Evolutionary conservation across 2,113 vertebrate species (phyloP), one percentile per base, ranked within the genome.

Genomic region (Mola mola): DNA sequence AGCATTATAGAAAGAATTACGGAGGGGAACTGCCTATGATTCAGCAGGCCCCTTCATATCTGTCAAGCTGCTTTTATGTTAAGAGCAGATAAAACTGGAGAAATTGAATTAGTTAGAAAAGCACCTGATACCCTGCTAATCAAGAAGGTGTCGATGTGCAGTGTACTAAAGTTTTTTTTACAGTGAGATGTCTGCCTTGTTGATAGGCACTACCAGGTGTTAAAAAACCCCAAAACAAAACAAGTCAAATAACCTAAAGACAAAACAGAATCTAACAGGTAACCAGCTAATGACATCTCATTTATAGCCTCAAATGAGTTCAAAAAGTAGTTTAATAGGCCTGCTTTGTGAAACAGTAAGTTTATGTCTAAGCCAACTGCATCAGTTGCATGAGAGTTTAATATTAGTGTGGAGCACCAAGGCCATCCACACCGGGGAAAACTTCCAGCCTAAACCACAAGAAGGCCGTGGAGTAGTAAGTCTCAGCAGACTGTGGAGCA

Each of bases 401-500:
- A 47, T 66, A 44, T 79, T 51, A 34, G 43, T 17, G 10, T 29
- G 21, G 22, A 72, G 47, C 36, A 63, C 41, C 12, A 40, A 48
- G n/a, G n/a, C n/a, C n/a, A n/a, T 21, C 50, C 58, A 43, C 64
- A 63, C 50, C 47, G 22, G 16, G 69, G 53, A 69, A 48, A 46
- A 46, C 56, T 55, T 70, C 34, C 48, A 61, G 36, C 22, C 42
- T 26, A 41, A 71, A 67, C 52, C 66, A 66, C 29, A 37, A 53
- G 56, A 34, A 50, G 22, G 58, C 75, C 36, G 63, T 62, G 53
- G 62, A 74, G 74, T 77, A 51, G 48, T 65, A n/a, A n/a, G n/a
- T 74, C 76, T 78, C 58, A 13, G 10, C 47, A 46, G 67, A 57
- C 67, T 58, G 49, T 17, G 13, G 55, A 80, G 51, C 76, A 29